Evolutionary conservation across 2,797 vertebrate genomes (phyloP).

Genomic region (Gambusia yucatana): DNA sequence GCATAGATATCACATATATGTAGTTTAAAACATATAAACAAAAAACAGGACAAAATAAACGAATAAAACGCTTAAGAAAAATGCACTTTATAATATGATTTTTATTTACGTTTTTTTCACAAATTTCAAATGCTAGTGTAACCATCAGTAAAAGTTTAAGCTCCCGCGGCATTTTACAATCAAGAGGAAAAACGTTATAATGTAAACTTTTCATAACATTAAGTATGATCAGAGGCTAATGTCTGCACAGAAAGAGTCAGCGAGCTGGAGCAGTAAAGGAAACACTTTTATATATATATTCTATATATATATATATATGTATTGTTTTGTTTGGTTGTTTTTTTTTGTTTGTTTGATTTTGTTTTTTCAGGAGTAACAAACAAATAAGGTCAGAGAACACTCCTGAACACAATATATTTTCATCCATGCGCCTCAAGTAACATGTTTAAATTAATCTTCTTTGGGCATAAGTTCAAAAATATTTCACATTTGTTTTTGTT

Average conservation of each 20-base stretch:
- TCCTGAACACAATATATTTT: slow-evolving; percentile 7
- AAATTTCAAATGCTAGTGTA: slow-evolving; percentile 62
- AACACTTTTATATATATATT: slow-evolving; percentile 21
- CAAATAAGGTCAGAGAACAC: slow-evolving; percentile 19
- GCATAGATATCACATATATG: background rate
- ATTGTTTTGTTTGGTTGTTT: background rate
- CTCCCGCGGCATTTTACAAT: slow-evolving; percentile 64
- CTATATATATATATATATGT: background rate
- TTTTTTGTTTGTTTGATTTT: slow-evolving; percentile 24
- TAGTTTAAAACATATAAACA: background rate
- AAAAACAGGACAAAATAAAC: background rate
- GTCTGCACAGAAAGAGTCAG: slow-evolving; percentile 32
- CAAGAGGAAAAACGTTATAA: slow-evolving; percentile 34
- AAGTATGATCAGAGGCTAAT: slow-evolving; percentile 41
- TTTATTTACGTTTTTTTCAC: slow-evolving; percentile 76
- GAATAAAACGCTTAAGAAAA: background rate
- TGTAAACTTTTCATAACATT: slow-evolving; percentile 51
- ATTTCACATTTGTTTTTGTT: slow-evolving; percentile 17
- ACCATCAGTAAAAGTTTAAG: slow-evolving; percentile 60
- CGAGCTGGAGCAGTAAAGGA: slow-evolving; percentile 26
- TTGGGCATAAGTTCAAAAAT: slow-evolving; percentile 35
- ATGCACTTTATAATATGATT: slow-evolving; percentile 45
- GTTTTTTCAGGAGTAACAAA: slow-evolving; percentile 16
- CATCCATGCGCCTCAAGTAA: background rate
- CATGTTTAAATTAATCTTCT: slow-evolving; percentile 21